Evolutionary conservation across 2,113 vertebrate genomes (phyloP), one percentile per base, ranked within the genome.

Genomic region (Columba livia): DNA sequence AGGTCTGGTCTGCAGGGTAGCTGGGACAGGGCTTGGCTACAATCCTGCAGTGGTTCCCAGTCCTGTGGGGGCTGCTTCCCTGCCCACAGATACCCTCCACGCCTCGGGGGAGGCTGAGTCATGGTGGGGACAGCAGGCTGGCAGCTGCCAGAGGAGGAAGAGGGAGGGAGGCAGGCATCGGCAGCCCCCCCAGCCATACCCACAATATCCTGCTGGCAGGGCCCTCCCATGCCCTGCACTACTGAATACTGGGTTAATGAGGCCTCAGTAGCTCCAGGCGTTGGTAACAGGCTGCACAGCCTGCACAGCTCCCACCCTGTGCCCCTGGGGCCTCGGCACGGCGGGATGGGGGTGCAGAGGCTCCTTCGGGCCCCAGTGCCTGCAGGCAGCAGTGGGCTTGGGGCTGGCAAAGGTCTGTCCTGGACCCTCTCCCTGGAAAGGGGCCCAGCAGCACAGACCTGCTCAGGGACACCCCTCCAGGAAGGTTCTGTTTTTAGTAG

Each of bases 261-360:
- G 84, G 84, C 77, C 54, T 4, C 0, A 29, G 66, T 75, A 71
- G 91, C 96, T 96, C 62, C 53, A 84, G 96, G 94, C 66, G 34
- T 1, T 89, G 58, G 65, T 95, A 95, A 91, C 91, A 95, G 93
- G 95, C 95, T 93, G 81, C 71, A 85, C 81, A 94, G 88, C 96
- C 95, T 64, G 66, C 51, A 85, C 5, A 0, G 79, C 74, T 36
- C 91, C 65, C 77, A 74, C 70, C 70, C 66, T 2, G 3, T 42
- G 42, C 53, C 89, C 64, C 38, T 2, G 2, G 86, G 86, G 93
- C 53, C 48, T 67, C 5, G 9, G 79, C 10, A 0, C 0, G 0
- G 40, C 5, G 0, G 12, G 38, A 32, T 8, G 53, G 53, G 50
- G 82, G 66, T 60, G 75, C 15, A 34, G 82, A 60, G 57, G 54